Evolutionary conservation across 2,113 vertebrate genomes (phyloP).

Genomic region (Melanocharis versteri): DNA sequence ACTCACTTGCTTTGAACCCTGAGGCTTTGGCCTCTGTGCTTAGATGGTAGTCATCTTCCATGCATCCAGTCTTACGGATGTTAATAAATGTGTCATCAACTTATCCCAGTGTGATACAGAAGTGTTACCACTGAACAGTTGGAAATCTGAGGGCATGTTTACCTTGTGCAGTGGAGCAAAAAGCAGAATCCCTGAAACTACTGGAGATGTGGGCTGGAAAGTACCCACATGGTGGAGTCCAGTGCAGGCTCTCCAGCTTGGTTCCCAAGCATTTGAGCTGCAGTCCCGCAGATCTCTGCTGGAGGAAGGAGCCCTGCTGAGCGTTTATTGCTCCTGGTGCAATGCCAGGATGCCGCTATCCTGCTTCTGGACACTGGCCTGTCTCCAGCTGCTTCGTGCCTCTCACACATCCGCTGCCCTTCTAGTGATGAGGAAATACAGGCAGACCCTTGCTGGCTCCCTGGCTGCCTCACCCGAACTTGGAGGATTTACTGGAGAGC

Average conservation of each 20-base stretch:
- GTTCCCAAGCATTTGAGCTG: not conserved
- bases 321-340: not conserved
- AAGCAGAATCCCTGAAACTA: not conserved
- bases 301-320: constrained; percentile 21
- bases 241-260: not conserved
- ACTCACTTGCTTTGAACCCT: not conserved
- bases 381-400: not conserved
- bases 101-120: not conserved
- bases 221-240: not conserved
- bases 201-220: not conserved
- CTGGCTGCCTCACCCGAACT: not conserved
- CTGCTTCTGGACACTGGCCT: not conserved
- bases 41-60: not conserved
- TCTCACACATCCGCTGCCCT: not conserved
- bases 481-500: not conserved
- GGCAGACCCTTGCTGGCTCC: not conserved
- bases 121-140: not conserved
- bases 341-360: not conserved
- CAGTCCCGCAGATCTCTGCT: not conserved
- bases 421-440: not conserved
- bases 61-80: not conserved
- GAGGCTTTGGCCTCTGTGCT: not conserved
- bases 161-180: not conserved
- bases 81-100: constrained; percentile 37
- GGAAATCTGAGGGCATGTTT: constrained; percentile 3